Evolutionary conservation across 2,797 vertebrate genomes (phyloP).

Genomic region (Heteromormyrus szaboi): DNA sequence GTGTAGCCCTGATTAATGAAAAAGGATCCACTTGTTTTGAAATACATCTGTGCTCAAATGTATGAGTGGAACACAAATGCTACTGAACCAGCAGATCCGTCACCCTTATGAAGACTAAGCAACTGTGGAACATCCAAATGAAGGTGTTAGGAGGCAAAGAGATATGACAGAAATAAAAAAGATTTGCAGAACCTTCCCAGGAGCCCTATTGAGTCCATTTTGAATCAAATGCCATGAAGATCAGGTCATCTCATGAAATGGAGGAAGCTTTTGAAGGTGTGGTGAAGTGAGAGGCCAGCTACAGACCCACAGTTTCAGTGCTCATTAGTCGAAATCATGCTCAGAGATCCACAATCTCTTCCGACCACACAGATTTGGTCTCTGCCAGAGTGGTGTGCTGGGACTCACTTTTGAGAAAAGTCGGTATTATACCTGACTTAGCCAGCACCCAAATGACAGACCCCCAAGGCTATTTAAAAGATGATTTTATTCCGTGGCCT

Average conservation of each 20-base stretch:
- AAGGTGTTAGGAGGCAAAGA: neutral
- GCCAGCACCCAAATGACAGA: neutral
- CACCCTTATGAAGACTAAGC: neutral
- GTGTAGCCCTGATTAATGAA: neutral
- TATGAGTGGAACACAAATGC: neutral
- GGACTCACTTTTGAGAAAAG: neutral
- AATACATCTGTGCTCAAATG: neutral
- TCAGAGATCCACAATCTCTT: neutral
- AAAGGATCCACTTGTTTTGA: neutral
- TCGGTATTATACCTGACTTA: neutral
- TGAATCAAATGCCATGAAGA: neutral
- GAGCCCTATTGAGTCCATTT: neutral
- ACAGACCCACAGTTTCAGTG: neutral
- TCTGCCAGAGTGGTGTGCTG: neutral
- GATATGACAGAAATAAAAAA: neutral
- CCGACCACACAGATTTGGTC: neutral
- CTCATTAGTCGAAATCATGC: neutral
- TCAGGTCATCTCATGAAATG: neutral
- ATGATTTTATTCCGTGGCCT: neutral
- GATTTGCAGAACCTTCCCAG: neutral
- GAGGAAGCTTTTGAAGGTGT: neutral
- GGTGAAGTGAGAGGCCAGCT: neutral
- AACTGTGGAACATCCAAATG: slow-evolving; percentile 1
- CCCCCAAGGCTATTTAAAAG: neutral
- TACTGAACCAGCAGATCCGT: neutral